Base-by-base conservation (phyloP, 1,140 invertebrate species). In the Scaptodrosophila lebanonensis region DNA sequence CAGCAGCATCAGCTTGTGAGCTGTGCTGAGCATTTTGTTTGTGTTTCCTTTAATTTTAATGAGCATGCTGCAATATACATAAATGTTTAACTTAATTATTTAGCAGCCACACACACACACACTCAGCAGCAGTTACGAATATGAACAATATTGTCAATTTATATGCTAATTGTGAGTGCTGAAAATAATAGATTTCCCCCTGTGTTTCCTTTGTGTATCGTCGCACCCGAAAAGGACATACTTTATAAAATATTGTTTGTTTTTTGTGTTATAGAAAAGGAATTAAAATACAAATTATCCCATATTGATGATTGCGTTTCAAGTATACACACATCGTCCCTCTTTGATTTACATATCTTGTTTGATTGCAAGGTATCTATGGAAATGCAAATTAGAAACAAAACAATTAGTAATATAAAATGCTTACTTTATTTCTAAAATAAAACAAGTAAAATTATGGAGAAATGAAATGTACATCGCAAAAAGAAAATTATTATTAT, bases 381-480 rank as follows among this genome's bases (percentile, higher is more conserved):
- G 61, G 58, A 68, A 69, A 52, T 77, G 73, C 75, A 82, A 57
- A 66, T 75, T 51, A 58, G 69, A 76, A 66, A 59, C 27, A 48
- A 68, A 51, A 59, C 22, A 66, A 73, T 75, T 82, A 79, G 73
- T 82, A 73, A 79, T 82, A n/a, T 33, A 82, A 60, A 79, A 82
- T 82, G 75, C 75, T 82, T 82, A 82, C 75, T 82, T 82, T 82
- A 82, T 82, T 82, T 82, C 75, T 66, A 82, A 82, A 82, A 82
- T 82, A 82, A 82, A 79, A 82, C 75, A 82, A 82, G 75, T 82
- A 82, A 73, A 82, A 79, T 70, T 68, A 77, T 77, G 56, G 71
- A 62, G 56, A 82, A 82, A 82, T 82, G 60, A 82, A 82, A 79
- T 79, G 68, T 79, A 79, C 60, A 61, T 54, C 36, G 43, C 61